Evolutionary conservation across 2,888 invertebrate species (phyloP).

Genomic region (Noctuana brunneofusca): DNA sequence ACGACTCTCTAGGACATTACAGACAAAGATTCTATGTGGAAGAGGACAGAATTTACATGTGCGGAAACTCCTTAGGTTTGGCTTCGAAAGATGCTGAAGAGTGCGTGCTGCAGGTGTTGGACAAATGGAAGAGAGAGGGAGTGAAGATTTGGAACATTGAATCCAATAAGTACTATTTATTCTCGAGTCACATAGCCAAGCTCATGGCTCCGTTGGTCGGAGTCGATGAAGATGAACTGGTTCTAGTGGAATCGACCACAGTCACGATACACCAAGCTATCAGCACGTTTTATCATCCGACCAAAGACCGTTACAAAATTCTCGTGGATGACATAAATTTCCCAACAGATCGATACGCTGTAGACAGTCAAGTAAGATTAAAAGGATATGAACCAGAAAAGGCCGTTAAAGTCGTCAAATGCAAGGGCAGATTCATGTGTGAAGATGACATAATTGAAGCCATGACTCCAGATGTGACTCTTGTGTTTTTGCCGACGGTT

Average conservation of each 20-base stretch:
- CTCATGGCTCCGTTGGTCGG: conserved; percentile 66
- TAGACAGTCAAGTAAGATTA: conserved; percentile 67
- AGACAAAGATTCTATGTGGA: conserved; percentile 61
- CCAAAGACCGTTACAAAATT: conserved; percentile 60
- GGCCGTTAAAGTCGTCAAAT: conserved; percentile 65
- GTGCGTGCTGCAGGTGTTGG: conserved; percentile 47
- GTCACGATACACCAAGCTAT: conserved; percentile 65
- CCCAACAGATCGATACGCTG: conserved; percentile 68
- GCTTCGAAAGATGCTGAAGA: conserved; percentile 66
- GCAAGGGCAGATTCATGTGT: conserved; percentile 51
- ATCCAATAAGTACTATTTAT: conserved; percentile 60
- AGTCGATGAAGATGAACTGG: conserved; percentile 60
- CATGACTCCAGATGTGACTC: conserved; percentile 66
- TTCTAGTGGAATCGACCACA: conserved; percentile 58
- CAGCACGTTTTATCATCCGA: conserved; percentile 69
- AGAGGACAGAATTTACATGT: conserved; percentile 62
- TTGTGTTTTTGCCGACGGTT: conserved; percentile 61
- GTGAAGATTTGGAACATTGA: conserved; percentile 63
- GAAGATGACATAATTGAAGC: conserved; percentile 65
- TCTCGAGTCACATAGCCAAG: conserved; percentile 54
- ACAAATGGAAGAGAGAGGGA: conserved; percentile 64
- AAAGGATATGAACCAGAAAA: conserved; percentile 61
- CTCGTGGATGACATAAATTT: conserved; percentile 70
- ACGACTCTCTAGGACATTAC: conserved; percentile 60
- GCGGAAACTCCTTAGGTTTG: conserved; percentile 70